Evolutionary conservation across 2,113 vertebrate genomes (phyloP).

Genomic region (Lonchura striata): DNA sequence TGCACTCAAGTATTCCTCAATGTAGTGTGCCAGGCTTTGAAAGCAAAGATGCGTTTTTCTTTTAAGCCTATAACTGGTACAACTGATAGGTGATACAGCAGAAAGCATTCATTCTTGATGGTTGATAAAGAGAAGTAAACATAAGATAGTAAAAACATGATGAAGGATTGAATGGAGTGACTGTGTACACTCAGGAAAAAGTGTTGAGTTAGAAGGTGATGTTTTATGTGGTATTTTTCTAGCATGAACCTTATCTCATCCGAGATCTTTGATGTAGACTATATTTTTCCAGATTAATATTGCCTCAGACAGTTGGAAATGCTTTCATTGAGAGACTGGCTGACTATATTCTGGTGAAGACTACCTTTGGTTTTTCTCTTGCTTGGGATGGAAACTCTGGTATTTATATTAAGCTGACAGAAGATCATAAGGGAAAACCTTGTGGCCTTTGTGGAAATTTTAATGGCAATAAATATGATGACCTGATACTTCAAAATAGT

Average conservation of each 20-base stretch:
- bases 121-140: neutral
- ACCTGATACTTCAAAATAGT: constrained; percentile 87
- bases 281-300: constrained; percentile 77
- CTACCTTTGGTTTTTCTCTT: constrained; percentile 95
- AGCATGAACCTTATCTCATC: neutral
- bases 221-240: neutral
- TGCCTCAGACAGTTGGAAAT: constrained; percentile 89
- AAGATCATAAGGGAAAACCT: constrained; percentile 86
- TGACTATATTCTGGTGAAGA: constrained; percentile 96
- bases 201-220: neutral
- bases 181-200: neutral
- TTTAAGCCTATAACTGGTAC: neutral
- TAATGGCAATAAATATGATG: constrained; percentile 89
- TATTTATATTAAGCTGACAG: constrained; percentile 93
- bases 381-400: constrained; percentile 96
- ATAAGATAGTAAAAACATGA: neutral
- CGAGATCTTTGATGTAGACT: constrained; percentile 2
- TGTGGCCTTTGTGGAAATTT: constrained; percentile 97
- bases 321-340: constrained; percentile 92
- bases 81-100: neutral
- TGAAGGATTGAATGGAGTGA: neutral
- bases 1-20: neutral
- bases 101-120: neutral
- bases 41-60: neutral
- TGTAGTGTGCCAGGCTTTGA: neutral